A percentile compares a stretch with the other conserved stretches of the same genome.
These are phyloP conservation scores for Drosophila subsilvestris DNA, from an alignment of 2,888 invertebrate genomes.

Conservation along the genomic window DNA sequence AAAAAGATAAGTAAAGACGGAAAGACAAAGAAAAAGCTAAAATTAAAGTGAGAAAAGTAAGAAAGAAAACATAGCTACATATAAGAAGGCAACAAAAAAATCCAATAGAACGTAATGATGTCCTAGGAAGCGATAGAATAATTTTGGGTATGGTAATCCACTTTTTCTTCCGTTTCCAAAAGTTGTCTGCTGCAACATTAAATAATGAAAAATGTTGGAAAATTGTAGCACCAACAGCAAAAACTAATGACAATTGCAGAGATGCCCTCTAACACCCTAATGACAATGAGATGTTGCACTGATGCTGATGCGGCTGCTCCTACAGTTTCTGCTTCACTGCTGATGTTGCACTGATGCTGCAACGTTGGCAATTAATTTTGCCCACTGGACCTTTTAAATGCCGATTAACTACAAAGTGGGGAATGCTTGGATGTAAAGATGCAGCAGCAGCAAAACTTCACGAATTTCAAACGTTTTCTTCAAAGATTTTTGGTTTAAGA, in stretches of 20 bases:
- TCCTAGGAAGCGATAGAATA: not conserved
- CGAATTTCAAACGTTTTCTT: no score
- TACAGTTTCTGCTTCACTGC: not conserved
- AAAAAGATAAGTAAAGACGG: constrained; percentile 5
- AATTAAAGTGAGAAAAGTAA: not conserved
- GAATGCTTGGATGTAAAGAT: not conserved
- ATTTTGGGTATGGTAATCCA: no score
- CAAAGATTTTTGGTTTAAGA: no score
- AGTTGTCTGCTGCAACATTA: constrained; percentile 34
- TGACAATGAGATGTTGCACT: constrained; percentile 51
- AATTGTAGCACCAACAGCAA: constrained; percentile 38
- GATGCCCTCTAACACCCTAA: constrained; percentile 48
- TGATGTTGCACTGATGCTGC: constrained; percentile 26
- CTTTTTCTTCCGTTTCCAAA: not conserved
- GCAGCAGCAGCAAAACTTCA: no score
- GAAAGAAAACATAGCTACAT: not conserved
- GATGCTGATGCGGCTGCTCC: constrained; percentile 21
- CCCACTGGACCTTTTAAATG: constrained; percentile 24
- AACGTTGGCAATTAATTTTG: constrained; percentile 51
- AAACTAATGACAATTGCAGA: constrained; percentile 56
- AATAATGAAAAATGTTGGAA: constrained; percentile 67
- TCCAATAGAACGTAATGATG: not conserved
- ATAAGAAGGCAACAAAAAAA: not conserved
- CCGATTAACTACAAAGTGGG: constrained; percentile 14
- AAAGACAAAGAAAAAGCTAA: not conserved